Evolutionary conservation across 2,113 vertebrate genomes (phyloP), one percentile per base, ranked within the genome.

Genomic region (Grus americana): DNA sequence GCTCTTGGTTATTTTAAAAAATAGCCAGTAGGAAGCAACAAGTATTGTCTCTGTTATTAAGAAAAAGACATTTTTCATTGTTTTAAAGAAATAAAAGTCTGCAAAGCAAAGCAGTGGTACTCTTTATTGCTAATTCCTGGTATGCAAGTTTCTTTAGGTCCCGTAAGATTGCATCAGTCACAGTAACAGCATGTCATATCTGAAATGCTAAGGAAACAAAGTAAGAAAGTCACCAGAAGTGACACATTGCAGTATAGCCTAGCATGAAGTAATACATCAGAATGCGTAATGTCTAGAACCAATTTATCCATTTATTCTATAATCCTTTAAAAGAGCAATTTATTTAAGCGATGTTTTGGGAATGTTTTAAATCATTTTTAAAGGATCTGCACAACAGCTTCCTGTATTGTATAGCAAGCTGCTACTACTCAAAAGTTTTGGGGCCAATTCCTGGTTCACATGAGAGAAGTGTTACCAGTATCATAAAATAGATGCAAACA

Each of bases 281-380:
- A 58, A 92, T 27, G 29, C 34, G 26, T 68, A 78, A 94, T 79
- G 55, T 20, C 24, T 57, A 82, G 24, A 95, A 87, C 24, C 34
- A 82, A 47, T 95, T 73, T 90, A 93, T 93, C 75, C 80, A 81
- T 91, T 92, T 86, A 91, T 91, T 91, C 47, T 65, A 40, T 67
- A 96, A 95, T 88, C 38, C 92, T 96, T 94, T 91, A 96, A 91
- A 95, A 95, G 95, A 81, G 82, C 85, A 97, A 92, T 97, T 92
- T 94, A 94, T 97, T 95, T 93, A 90, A 88, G 65, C 0, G 0
- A 79, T 74, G 29, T 76, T 90, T 94, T 81, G 38, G 36, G 54
- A 94, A 93, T 66, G 55, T 95, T 96, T 95, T 49, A 94, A 89
- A 86, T 79, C 0, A 72, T 86, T 97, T 96, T 79, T 57, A 89